These are phyloP conservation scores for Sterrhoptilus dennistouni DNA, from an alignment of 2,113 vertebrate species.

Conservation along the genomic window DNA sequence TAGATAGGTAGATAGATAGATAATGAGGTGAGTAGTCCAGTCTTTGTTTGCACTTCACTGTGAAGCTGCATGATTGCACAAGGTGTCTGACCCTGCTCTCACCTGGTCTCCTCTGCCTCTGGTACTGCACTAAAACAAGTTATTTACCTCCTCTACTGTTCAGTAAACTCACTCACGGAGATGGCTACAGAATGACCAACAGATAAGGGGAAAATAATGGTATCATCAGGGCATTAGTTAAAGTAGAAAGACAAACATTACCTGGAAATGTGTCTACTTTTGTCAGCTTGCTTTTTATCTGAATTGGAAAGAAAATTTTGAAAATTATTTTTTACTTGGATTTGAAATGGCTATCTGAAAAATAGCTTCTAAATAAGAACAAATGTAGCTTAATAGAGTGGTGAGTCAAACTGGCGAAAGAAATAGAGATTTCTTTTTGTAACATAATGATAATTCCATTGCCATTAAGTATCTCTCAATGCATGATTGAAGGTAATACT, in stretches of 20 bases:
- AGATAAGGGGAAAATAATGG: not conserved
- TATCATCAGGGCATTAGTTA: not conserved
- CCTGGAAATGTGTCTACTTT: not conserved
- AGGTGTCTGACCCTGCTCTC: not conserved
- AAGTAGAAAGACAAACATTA: not conserved
- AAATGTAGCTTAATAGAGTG: not conserved
- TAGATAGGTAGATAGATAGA: too few relatives aligned
- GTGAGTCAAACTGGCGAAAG: not conserved
- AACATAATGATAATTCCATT: not conserved
- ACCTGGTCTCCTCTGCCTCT: not conserved
- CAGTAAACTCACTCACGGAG: not conserved
- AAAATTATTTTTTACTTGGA: not conserved
- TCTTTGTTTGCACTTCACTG: not conserved
- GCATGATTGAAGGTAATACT: not conserved
- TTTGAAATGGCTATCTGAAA: not conserved
- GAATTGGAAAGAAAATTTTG: not conserved
- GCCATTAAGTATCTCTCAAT: not conserved
- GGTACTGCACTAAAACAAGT: not conserved
- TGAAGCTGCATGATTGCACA: not conserved
- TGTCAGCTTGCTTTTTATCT: not conserved
- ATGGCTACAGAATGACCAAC: not conserved
- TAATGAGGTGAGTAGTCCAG: not conserved
- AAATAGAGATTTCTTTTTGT: not conserved
- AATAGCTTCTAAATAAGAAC: slow-evolving; percentile 4
- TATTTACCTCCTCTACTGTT: not conserved